Percentiles rank a stretch among this genome's conserved stretches.
Evolutionary conservation across 2,797 vertebrate species (phyloP).

Genomic region (Eupleurogrammus muticus): DNA sequence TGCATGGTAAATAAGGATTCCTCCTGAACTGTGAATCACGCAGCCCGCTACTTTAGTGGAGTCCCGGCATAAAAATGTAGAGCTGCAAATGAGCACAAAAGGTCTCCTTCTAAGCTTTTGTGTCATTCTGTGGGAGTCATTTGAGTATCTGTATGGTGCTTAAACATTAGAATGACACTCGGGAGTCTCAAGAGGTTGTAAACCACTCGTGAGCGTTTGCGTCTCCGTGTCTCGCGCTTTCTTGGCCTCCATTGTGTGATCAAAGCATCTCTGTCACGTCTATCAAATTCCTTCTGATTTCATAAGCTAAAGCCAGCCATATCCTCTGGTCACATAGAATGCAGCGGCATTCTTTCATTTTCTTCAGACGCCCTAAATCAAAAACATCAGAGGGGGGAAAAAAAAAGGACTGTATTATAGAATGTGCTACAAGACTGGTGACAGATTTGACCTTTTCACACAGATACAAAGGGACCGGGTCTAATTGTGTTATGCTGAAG

Average conservation of each 20-base stretch:
- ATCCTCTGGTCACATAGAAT: slow-evolving; percentile 1
- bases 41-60: no score
- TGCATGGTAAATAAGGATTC: no score
- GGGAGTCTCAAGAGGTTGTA: slow-evolving; percentile 23
- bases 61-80: no score
- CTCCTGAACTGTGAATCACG: no score
- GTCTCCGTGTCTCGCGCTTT: slow-evolving; percentile 24
- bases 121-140: slow-evolving; percentile 2
- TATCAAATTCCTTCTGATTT: slow-evolving; percentile 4
- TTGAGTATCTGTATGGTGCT: slow-evolving; percentile 6
- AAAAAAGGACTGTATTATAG: slow-evolving; percentile 13
- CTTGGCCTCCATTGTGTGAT: slow-evolving; percentile 24
- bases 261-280: slow-evolving; percentile 30
- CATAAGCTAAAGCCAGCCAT: slow-evolving; percentile 7
- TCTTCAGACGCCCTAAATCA: slow-evolving; percentile 24
- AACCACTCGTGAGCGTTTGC: slow-evolving; percentile 18
- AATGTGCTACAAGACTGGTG: slow-evolving; percentile 34
- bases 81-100: no score
- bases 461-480: slow-evolving; percentile 46
- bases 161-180: slow-evolving; percentile 27
- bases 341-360: slow-evolving; percentile 9
- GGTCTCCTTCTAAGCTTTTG: not conserved
- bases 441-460: slow-evolving; percentile 68
- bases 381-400: slow-evolving; percentile 25
- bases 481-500: slow-evolving; percentile 54